These are phyloP conservation scores for Holacanthus passer DNA, from an alignment of 2,113 vertebrate genomes.

Conservation along the genomic window DNA sequence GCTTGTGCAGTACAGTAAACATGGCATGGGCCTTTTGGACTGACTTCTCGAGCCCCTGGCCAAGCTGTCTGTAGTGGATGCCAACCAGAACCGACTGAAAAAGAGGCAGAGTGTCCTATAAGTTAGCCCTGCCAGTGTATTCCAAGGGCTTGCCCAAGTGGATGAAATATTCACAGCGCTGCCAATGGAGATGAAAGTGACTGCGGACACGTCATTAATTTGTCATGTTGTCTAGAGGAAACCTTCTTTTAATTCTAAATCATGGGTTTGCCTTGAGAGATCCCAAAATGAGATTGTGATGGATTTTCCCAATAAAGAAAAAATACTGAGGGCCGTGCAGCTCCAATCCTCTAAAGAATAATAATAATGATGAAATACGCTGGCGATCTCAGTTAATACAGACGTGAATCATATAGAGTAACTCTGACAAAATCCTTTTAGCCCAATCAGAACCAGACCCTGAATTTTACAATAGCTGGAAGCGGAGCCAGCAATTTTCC, in stretches of 20 bases:
- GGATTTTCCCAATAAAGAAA: slow-evolving; percentile 55
- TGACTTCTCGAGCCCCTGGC: slow-evolving; percentile 70
- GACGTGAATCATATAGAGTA: slow-evolving; percentile 42
- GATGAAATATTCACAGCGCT: slow-evolving; percentile 60
- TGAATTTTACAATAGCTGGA: slow-evolving; percentile 20
- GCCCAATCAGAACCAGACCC: slow-evolving; percentile 14
- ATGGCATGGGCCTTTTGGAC: slow-evolving; percentile 80
- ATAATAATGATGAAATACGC: slow-evolving; percentile 57
- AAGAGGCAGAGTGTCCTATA: slow-evolving; percentile 68
- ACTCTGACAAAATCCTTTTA: slow-evolving; percentile 15
- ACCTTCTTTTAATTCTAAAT: slow-evolving; percentile 52
- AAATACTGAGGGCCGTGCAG: slow-evolving; percentile 19
- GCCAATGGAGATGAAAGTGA: slow-evolving; percentile 61
- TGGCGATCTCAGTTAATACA: slow-evolving; percentile 33
- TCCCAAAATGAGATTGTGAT: slow-evolving; percentile 52
- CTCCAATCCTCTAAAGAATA: slow-evolving; percentile 43
- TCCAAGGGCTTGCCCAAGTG: slow-evolving; percentile 55
- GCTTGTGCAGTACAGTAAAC: slow-evolving; percentile 76
- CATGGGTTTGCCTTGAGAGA: slow-evolving; percentile 38
- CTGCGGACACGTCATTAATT: slow-evolving; percentile 65
- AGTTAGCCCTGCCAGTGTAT: slow-evolving; percentile 62
- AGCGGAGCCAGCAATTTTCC: neutral
- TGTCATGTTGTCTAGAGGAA: slow-evolving; percentile 65
- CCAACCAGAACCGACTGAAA: slow-evolving; percentile 74
- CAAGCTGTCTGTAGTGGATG: slow-evolving; percentile 75